Conservation (phyloP, 2,888 invertebrate genomes). For the Entomobrya proxima region DNA sequence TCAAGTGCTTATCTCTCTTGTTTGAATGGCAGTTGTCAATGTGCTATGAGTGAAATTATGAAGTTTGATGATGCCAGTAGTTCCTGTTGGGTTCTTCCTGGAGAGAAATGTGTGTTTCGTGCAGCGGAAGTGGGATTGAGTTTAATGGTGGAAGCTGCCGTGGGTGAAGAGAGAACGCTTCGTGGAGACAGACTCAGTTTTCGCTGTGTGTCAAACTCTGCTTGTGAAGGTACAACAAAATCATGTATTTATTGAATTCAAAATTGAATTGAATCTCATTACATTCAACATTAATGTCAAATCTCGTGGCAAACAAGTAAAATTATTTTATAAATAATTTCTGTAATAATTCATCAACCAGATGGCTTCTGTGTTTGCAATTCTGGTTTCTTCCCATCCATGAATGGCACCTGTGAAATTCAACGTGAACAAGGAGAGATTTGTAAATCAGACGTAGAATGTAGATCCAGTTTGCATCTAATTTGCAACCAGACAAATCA, state of each 20-base stretch:
- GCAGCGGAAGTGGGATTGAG: conserved; percentile 15
- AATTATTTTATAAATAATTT: not conserved
- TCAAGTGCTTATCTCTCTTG: conserved; percentile 51
- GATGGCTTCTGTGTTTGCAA: conserved; percentile 45
- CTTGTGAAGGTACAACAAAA: not conserved
- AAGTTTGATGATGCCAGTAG: conserved; percentile 40
- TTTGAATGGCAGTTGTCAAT: conserved; percentile 45
- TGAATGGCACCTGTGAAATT: conserved; percentile 40
- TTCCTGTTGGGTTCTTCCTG: conserved; percentile 48
- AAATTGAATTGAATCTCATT: not conserved
- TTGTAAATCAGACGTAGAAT: not conserved
- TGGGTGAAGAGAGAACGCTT: conserved; percentile 31
- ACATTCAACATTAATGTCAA: no score
- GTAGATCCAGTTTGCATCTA: conserved; percentile 46
- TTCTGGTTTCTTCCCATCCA: conserved; percentile 31
- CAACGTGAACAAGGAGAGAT: conserved; percentile 34
- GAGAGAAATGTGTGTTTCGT: conserved; percentile 45
- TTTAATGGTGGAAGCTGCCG: not conserved
- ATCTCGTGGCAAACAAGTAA: not conserved
- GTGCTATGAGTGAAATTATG: conserved; percentile 28
- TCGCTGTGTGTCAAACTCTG: conserved; percentile 41
- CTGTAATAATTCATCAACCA: no score
- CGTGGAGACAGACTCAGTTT: conserved; percentile 38
- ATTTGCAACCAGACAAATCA: conserved; percentile 23
- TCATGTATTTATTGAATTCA: not conserved